These are phyloP conservation scores for Mizuhopecten yessoensis DNA, from an alignment of 1,140 invertebrate genomes.

Conservation along the genomic window DNA sequence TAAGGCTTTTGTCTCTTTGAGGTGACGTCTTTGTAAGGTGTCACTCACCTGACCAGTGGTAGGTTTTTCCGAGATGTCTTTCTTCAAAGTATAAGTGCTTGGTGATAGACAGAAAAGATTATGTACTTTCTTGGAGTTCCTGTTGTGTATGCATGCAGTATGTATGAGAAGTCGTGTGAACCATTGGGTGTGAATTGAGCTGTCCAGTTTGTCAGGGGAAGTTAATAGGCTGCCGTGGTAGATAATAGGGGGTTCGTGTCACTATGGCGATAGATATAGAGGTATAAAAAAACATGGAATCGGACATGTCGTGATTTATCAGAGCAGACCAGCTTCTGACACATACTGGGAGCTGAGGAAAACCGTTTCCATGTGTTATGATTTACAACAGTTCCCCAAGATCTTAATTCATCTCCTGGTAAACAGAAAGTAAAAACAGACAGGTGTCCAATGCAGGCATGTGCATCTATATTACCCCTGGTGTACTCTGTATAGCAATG, in stretches of 20 bases:
- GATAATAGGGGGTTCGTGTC: slow-evolving; percentile 8
- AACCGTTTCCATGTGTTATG: not conserved
- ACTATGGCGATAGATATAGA: slow-evolving; percentile 16
- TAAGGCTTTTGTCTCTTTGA: no score
- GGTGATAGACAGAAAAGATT: not conserved
- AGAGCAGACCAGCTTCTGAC: not conserved
- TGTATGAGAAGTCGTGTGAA: not conserved
- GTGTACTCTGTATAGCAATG: no score
- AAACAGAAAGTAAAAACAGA: not conserved
- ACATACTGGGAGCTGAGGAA: not conserved
- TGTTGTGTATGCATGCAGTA: not conserved
- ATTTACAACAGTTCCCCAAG: not conserved
- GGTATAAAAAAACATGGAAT: not conserved
- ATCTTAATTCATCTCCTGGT: not conserved
- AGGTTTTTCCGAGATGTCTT: no score
- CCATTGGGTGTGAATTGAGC: not conserved
- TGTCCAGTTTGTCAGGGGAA: slow-evolving; percentile 18
- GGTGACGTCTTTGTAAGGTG: no score
- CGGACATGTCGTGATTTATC: slow-evolving; percentile 13
- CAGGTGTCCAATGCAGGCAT: not conserved
- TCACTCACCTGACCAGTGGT: no score
- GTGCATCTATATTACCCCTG: no score
- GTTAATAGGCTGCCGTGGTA: not conserved
- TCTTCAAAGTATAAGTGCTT: no score
- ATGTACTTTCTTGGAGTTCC: not conserved